Conservation (phyloP, 1,140 invertebrate genomes). For the Mylabris phalerata region DNA sequence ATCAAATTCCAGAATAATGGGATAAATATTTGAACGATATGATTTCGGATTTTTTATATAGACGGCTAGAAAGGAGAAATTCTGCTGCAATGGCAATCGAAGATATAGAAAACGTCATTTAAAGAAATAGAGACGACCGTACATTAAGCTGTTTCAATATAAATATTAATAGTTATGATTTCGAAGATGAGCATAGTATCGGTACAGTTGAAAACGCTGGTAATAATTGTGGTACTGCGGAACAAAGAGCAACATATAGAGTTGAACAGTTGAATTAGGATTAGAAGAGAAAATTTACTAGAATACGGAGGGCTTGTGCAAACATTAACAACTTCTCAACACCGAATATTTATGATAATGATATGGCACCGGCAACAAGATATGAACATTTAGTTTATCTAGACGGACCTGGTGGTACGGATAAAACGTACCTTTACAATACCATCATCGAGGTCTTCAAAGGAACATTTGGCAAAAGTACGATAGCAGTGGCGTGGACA, state of each 20-base stretch:
- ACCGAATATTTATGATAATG: too few relatives aligned
- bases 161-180: background rate
- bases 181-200: background rate
- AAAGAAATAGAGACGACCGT: too few relatives aligned
- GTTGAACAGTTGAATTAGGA: background rate
- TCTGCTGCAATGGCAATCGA: background rate
- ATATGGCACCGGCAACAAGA: too few relatives aligned
- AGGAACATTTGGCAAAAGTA: too few relatives aligned
- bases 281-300: too few relatives aligned
- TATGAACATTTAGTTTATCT: too few relatives aligned
- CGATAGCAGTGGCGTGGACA: constrained; percentile 21
- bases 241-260: background rate
- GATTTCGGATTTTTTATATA: background rate
- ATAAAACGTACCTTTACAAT: too few relatives aligned
- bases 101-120: background rate
- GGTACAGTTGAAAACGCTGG: background rate
- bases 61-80: background rate
- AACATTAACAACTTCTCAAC: too few relatives aligned
- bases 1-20: background rate
- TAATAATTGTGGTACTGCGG: background rate
- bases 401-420: too few relatives aligned
- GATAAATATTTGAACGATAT: background rate
- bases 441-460: too few relatives aligned
- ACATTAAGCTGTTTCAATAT: too few relatives aligned
- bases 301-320: constrained; percentile 8